These are phyloP conservation scores for Eulemur rubriventer DNA, from an alignment of 2,797 vertebrate genomes.

Conservation along the genomic window DNA sequence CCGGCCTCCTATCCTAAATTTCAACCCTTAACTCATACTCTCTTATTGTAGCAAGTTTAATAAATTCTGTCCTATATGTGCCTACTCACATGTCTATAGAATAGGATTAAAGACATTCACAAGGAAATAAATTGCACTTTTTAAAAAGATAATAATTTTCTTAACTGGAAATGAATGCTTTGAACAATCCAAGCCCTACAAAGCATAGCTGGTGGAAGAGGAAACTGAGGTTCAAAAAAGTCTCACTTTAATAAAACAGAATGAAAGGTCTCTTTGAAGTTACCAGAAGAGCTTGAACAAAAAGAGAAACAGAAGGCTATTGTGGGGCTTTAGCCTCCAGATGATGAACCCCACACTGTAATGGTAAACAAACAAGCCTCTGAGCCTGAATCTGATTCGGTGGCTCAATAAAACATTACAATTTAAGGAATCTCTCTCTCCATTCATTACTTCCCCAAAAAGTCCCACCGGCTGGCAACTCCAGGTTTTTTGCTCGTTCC, in stretches of 20 bases:
- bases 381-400: not conserved
- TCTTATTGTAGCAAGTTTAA: constrained; percentile 7
- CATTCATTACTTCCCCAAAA: constrained; percentile 49
- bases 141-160: constrained; percentile 8
- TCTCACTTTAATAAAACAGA: constrained; percentile 64
- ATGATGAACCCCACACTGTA: constrained; percentile 30
- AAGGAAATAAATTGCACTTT: not conserved
- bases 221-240: constrained; percentile 58
- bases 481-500: not conserved
- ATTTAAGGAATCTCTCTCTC: constrained; percentile 20
- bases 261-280: constrained; percentile 61
- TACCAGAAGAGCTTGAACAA: constrained; percentile 54
- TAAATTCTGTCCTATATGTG: not conserved
- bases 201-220: constrained; percentile 37
- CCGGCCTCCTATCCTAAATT: not conserved
- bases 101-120: not conserved
- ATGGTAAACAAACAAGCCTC: constrained; percentile 66
- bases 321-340: constrained; percentile 51
- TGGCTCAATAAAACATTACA: constrained; percentile 1
- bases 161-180: constrained; percentile 46
- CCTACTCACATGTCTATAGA: not conserved
- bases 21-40: not conserved
- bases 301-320: constrained; percentile 65
- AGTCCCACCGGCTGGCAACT: not conserved
- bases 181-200: constrained; percentile 41